Conservation (phyloP, 2,888 invertebrate genomes). For the Argynnis bischoffii region DNA sequence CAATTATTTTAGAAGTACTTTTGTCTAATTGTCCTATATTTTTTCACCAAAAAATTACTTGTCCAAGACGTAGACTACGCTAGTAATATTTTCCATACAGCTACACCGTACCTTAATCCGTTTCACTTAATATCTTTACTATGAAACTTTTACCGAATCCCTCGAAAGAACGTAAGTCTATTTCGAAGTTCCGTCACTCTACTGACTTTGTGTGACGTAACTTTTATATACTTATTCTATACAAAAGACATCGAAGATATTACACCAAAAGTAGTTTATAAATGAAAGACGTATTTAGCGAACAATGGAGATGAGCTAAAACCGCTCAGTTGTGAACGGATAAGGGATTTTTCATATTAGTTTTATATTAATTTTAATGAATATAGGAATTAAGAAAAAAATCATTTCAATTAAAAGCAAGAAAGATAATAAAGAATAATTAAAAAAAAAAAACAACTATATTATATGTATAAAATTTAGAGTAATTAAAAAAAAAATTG, state of each 20-base stretch:
- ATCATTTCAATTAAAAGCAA: too few relatives aligned
- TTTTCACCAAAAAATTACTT: too few relatives aligned
- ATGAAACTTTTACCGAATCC: constrained; percentile 26
- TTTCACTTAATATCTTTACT: constrained; percentile 26
- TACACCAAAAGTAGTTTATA: constrained; percentile 26
- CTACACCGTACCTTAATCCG: constrained; percentile 15
- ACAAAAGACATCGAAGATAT: constrained; percentile 25
- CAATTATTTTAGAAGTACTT: too few relatives aligned
- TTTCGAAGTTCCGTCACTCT: constrained; percentile 24
- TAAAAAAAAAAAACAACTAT: too few relatives aligned
- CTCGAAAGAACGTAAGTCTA: constrained; percentile 30
- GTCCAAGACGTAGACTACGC: neutral
- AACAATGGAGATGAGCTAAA: constrained; percentile 9
- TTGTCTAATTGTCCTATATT: too few relatives aligned
- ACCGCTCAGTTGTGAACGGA: constrained; percentile 11
- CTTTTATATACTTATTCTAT: constrained; percentile 32
- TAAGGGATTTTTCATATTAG: neutral
- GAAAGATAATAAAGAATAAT: too few relatives aligned
- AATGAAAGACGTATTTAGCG: constrained; percentile 7
- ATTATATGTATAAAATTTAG: too few relatives aligned
- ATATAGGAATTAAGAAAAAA: neutral
- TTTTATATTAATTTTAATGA: neutral
- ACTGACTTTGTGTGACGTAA: constrained; percentile 27
- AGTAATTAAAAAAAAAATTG: too few relatives aligned
- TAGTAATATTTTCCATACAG: constrained; percentile 2